Conservation (phyloP, 2,888 invertebrate genomes). For the Myathropa florea region DNA sequence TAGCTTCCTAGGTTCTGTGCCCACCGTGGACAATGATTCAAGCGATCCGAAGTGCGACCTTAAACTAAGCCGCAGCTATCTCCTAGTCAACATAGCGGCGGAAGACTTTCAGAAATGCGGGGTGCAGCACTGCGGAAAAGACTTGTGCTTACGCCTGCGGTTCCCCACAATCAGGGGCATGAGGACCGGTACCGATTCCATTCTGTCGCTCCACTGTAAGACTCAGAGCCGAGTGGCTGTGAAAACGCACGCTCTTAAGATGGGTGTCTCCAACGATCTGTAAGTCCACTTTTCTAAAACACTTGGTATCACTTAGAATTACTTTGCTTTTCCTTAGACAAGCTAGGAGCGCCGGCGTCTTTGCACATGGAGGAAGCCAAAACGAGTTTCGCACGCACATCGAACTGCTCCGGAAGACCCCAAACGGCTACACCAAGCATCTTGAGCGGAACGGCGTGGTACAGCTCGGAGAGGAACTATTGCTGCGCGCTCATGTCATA, state of each 20-base stretch:
- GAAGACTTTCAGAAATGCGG: constrained; percentile 82
- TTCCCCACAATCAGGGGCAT: constrained; percentile 83
- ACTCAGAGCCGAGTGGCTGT: constrained; percentile 82
- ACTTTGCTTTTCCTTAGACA: constrained; percentile 73
- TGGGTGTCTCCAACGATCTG: constrained; percentile 80
- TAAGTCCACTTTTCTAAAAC: constrained; percentile 72
- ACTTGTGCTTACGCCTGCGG: constrained; percentile 82
- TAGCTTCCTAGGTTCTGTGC: constrained; percentile 77
- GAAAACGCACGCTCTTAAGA: constrained; percentile 81
- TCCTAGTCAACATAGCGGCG: constrained; percentile 80
- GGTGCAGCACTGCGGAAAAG: constrained; percentile 81
- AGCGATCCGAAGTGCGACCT: constrained; percentile 76
- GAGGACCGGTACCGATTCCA: constrained; percentile 82
- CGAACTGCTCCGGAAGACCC: constrained; percentile 81
- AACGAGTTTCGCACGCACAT: constrained; percentile 82
- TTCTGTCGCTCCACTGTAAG: constrained; percentile 82
- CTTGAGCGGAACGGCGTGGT: constrained; percentile 82
- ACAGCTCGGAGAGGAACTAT: constrained; percentile 83
- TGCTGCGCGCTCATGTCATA: constrained; percentile 82
- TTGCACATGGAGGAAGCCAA: constrained; percentile 83
- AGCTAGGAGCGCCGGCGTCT: constrained; percentile 77
- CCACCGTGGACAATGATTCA: constrained; percentile 79
- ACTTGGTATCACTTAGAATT: background rate
- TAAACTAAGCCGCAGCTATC: constrained; percentile 76
- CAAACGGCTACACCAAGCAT: constrained; percentile 81